phyloP scores from a whole-genome alignment of 1,140 invertebrate genomes.

The Drosophila paulistorum region DNA sequence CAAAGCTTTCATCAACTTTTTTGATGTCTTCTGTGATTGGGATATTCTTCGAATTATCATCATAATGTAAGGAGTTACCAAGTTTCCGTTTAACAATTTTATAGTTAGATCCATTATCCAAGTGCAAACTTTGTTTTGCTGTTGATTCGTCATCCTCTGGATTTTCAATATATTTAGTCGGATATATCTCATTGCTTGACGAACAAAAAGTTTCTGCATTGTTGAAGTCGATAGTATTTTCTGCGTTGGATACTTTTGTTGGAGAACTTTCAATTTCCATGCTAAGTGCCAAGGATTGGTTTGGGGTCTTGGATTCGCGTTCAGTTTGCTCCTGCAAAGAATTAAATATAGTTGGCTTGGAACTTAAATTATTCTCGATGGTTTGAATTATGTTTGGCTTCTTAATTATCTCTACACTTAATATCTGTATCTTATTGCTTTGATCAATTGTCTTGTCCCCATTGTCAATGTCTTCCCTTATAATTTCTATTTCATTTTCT shows the following conservation, averaged over 20 bases:
- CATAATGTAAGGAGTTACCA: background rate
- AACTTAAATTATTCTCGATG: background rate
- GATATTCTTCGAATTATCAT: no score
- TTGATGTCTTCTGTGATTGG: background rate
- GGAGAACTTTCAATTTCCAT: background rate
- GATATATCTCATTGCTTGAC: background rate
- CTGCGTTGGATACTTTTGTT: background rate
- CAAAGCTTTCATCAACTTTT: background rate
- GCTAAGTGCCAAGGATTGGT: background rate
- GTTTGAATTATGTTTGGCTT: conserved; percentile 57
- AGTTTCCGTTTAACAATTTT: background rate
- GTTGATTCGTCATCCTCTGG: background rate
- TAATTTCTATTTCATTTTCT: conserved; percentile 44
- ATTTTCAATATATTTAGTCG: background rate
- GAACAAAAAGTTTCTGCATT: background rate
- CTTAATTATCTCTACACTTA: conserved; percentile 14
- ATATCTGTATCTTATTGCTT: background rate
- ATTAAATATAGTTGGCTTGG: background rate
- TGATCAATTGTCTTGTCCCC: background rate
- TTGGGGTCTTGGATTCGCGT: background rate
- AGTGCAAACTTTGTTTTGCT: no score
- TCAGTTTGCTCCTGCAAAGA: conserved; percentile 36
- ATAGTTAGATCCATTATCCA: background rate
- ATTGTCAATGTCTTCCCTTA: conserved; percentile 18
- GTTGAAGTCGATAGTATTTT: background rate